Conservation (phyloP, 2,888 invertebrate genomes). For the Yponomeuta sedellus region DNA sequence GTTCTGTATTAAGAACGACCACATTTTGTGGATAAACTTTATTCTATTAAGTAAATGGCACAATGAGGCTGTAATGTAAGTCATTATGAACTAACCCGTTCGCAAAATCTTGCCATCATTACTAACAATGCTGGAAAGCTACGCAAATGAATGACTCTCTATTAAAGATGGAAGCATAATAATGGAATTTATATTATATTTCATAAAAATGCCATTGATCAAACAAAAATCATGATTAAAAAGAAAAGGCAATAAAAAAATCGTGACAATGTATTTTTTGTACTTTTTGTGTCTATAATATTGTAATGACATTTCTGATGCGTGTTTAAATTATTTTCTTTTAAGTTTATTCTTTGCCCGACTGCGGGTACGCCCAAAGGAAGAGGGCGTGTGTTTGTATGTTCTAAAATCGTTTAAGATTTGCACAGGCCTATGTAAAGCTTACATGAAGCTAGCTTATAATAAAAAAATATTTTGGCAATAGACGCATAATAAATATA, state of each 20-base stretch:
- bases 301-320: not conserved
- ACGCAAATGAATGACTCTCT: constrained; percentile 2
- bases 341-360: not conserved
- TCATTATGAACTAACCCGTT: constrained; percentile 18
- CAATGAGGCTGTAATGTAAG: constrained; percentile 25
- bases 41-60: constrained; percentile 19
- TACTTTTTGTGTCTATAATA: constrained; percentile 1
- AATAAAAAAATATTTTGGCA: constrained; percentile 48
- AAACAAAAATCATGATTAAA: not conserved
- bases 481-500: constrained; percentile 28
- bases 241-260: not conserved
- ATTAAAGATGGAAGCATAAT: not conserved
- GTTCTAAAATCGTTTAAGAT: constrained; percentile 7
- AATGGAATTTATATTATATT: not conserved
- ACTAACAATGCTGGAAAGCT: constrained; percentile 1
- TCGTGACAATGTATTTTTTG: not conserved
- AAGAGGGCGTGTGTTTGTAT: constrained; percentile 7
- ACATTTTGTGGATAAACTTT: not conserved
- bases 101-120: constrained; percentile 48
- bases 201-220: not conserved
- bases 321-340: constrained; percentile 12
- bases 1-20: constrained; percentile 7
- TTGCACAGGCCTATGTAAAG: constrained; percentile 31
- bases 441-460: constrained; percentile 22
- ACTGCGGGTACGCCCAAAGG: not conserved